Evolutionary conservation across 2,888 invertebrate genomes (phyloP), one percentile per base, ranked within the genome.

Genomic region (Trichopria drosophilae): DNA sequence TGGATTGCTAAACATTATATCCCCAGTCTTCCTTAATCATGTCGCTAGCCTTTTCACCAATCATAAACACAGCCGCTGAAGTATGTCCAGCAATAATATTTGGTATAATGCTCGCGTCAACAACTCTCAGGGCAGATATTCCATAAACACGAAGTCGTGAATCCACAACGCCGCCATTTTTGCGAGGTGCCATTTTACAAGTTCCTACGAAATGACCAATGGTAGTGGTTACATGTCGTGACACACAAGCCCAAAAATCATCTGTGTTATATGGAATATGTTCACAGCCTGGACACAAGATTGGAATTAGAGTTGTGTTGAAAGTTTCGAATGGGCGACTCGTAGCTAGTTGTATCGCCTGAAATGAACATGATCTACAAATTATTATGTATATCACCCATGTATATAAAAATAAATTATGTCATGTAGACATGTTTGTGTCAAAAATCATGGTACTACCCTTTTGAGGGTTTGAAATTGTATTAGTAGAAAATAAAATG

Each of bases 171-270:
- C 80, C 77, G 3, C 68, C 67, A 18, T 73, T 65, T 46, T 75
- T 71, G 9, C 62, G 58, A 1, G 75, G 74, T 1, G 76, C 78
- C 81, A 81, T 81, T 63, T 76, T 78, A 55, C 80, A 80, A 2
- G 80, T 80, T 5, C 80, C 79, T 1, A 74, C 76, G 40, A 69
- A 73, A 47, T 75, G 75, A 13, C 87, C 87, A 58, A 89, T 75
- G 36, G 86, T 87, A 45, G 86, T 84, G 5, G 86, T 85, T 13
- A 86, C 81, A 55, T 84, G 82, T 57, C 84, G 81, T 16, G 87
- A 80, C 32, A 84, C 84, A 65, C 90, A 91, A 41, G 80, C 80
- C 88, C 88, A 90, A 68, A 90, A 90, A 9, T 78, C 73, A 59
- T 88, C 84, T 2, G 83, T 83, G 50, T 80, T 81, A 67, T 87